Evolutionary conservation across 2,113 vertebrate genomes (phyloP).

Genomic region (Antidorcas marsupialis): DNA sequence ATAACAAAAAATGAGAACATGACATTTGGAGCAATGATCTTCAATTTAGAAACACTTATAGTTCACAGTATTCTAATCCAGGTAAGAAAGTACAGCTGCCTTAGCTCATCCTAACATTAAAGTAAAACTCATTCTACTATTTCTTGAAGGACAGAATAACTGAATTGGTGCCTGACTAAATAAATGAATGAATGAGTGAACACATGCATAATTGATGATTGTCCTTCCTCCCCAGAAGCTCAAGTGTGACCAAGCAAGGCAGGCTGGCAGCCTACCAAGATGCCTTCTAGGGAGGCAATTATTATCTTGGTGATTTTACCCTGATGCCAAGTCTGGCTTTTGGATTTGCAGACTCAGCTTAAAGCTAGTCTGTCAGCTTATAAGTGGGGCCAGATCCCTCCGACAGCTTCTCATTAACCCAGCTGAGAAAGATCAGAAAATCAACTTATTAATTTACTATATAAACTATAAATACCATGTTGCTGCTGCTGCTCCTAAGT

Average conservation of each 20-base stretch:
- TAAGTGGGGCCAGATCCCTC: constrained; percentile 1
- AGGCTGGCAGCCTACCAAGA: constrained; percentile 42
- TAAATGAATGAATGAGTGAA: constrained; percentile 5
- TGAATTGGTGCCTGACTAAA: not conserved
- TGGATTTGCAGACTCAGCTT: constrained; percentile 42
- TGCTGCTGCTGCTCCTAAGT: no score
- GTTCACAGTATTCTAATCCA: not conserved
- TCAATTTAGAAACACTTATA: not conserved
- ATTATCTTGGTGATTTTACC: constrained; percentile 28
- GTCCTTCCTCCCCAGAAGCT: not conserved
- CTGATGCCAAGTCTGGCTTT: constrained; percentile 35
- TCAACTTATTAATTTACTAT: constrained; percentile 40
- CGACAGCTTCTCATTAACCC: constrained; percentile 28
- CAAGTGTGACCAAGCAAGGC: not conserved
- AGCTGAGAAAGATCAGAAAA: constrained; percentile 26
- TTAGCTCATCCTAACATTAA: not conserved
- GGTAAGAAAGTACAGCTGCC: not conserved
- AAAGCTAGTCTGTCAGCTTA: constrained; percentile 28
- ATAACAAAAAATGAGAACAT: not conserved
- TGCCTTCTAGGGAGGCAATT: constrained; percentile 30
- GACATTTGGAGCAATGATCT: not conserved
- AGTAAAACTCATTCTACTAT: not conserved
- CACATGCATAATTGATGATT: not conserved
- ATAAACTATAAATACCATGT: constrained; percentile 7
- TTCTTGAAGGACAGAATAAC: not conserved